A percentile compares a stretch with the other conserved stretches of the same genome.
phyloP scores from a whole-genome alignment of 1,140 invertebrate genomes.

The Drosophila tani region DNA sequence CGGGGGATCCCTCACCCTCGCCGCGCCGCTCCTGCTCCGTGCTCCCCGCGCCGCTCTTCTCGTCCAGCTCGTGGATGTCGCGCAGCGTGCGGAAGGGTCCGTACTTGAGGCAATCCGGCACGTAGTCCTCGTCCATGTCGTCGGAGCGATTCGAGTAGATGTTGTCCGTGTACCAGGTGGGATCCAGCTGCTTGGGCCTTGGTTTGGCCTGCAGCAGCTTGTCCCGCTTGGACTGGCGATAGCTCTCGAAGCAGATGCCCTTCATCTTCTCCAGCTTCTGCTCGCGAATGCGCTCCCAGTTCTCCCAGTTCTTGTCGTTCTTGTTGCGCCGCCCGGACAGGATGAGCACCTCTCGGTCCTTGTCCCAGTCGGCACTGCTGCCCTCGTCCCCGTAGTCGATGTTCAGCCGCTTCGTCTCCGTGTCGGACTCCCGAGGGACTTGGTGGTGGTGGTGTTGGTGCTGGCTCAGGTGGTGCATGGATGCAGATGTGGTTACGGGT shows the following conservation, averaged over 20 bases:
- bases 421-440: slow-evolving; percentile 30
- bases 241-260: slow-evolving; percentile 84
- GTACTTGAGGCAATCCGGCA: slow-evolving; percentile 81
- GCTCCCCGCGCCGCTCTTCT: slow-evolving; percentile 46
- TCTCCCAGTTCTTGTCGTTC: slow-evolving; percentile 85
- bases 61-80: slow-evolving; percentile 79
- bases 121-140: slow-evolving; percentile 81
- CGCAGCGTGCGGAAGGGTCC: slow-evolving; percentile 72
- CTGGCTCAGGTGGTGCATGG: slow-evolving; percentile 18
- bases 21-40: slow-evolving; percentile 61
- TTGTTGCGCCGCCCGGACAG: slow-evolving; percentile 75
- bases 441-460: slow-evolving; percentile 22
- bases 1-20: slow-evolving; percentile 76
- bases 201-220: slow-evolving; percentile 86
- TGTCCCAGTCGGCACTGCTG: slow-evolving; percentile 59
- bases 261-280: slow-evolving; percentile 84
- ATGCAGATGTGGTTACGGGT: slow-evolving; percentile 5
- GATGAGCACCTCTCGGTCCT: slow-evolving; percentile 61
- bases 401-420: slow-evolving; percentile 73
- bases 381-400: slow-evolving; percentile 75
- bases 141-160: slow-evolving; percentile 85
- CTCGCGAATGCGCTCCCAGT: slow-evolving; percentile 84
- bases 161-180: slow-evolving; percentile 85
- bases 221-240: slow-evolving; percentile 84
- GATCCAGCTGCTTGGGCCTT: slow-evolving; percentile 82